Base-by-base conservation (phyloP, 1,140 invertebrate species). In the Drosophila chauvacae region DNA sequence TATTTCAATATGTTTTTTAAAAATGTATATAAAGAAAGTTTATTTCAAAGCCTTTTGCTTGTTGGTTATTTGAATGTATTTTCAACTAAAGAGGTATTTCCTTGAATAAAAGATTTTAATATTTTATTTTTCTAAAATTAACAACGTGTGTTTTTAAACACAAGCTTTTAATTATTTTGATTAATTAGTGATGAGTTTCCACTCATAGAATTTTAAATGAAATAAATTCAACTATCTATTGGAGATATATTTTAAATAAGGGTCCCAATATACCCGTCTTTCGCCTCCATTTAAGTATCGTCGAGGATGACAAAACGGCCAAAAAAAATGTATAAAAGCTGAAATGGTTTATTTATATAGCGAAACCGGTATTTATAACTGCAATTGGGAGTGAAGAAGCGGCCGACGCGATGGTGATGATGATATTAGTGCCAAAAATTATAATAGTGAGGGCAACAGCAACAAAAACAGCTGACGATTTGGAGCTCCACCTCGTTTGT, bases 311-410 rank as follows among this genome's bases (percentile, higher is more conserved):
- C 68, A 71, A 51, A 51, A 73, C 56, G 53, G 14, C 53, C 20
- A 56, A 56, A 11, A 55, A 39, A 56, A 56, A 5, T 37, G 16
- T 55, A 45, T 16, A 23, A 55, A 55, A 64, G 35, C 44, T 50
- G 55, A 73, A 73, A 73, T 79, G 58, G 70, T 79, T 79, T 80
- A 78, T 72, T 78, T 79, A 57, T 79, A 64, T 58, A 35, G 35
- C 37, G 58, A 63, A 88, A 88, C 81, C 85, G 85, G 85, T 88
- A 88, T 90, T 88, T 90, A 80, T 90, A 90, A 90, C 84, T 81
- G 83, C 80, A 74, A 80, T 64, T 77, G 74, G 64, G 57, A 60
- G 64, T 53, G 74, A 77, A 68, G 73, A 73, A 47, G 72, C 74
- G 50, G 59, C 37, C 33, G 30, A 58, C 61, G 61, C 37, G 23